A percentile compares a stretch with the other conserved stretches of the same genome.
Conservation (phyloP, 2,113 vertebrate species). For the Aix galericulata region DNA sequence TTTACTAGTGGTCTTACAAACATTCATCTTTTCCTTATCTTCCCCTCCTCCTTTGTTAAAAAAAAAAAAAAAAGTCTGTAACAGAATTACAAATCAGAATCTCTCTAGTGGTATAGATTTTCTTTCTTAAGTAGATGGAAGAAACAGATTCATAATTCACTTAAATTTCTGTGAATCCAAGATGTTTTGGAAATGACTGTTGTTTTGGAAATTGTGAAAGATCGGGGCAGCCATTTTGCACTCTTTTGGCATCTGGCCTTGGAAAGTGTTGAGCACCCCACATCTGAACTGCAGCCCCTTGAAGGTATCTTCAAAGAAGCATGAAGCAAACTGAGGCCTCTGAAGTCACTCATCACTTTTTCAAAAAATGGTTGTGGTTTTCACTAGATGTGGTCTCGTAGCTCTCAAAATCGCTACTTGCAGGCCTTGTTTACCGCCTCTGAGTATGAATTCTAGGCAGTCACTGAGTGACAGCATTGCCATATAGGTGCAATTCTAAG, state of each 20-base stretch:
- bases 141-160: not conserved
- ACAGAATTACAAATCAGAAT: not conserved
- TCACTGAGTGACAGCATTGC: accelerated
- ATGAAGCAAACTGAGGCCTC: not conserved
- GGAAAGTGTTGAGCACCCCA: not conserved
- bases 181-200: not conserved
- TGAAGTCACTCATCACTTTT: not conserved
- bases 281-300: not conserved
- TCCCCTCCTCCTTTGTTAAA: not conserved
- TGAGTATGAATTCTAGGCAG: not conserved
- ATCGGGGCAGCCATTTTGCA: not conserved
- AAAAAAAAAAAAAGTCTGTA: not conserved
- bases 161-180: not conserved
- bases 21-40: not conserved
- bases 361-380: not conserved
- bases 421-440: not conserved
- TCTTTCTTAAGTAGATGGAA: not conserved
- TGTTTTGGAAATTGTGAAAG: not conserved
- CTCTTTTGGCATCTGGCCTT: not conserved
- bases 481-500: not conserved
- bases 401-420: not conserved
- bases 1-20: not conserved
- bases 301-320: not conserved
- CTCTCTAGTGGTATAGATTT: not conserved
- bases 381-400: not conserved